A percentile compares a stretch with the other conserved stretches of the same genome.
These are phyloP conservation scores for Trachelus iudaicus DNA, from an alignment of 2,888 invertebrate species.

Conservation along the genomic window DNA sequence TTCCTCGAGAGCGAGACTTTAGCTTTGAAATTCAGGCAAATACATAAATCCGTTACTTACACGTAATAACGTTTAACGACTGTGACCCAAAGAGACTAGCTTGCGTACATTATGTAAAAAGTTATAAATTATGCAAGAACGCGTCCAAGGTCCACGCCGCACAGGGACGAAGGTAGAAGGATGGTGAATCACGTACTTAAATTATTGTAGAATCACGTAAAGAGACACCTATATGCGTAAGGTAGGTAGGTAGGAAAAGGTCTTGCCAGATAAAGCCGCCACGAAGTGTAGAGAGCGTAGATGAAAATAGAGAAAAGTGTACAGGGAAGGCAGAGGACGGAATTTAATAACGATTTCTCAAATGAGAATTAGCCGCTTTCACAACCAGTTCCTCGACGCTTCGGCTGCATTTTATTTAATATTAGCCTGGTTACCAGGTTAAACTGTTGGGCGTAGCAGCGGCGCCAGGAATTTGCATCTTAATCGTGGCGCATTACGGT, in stretches of 20 bases:
- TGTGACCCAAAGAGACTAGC: not conserved
- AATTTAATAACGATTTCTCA: constrained; percentile 57
- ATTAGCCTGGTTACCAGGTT: constrained; percentile 58
- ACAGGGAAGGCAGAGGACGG: constrained; percentile 19
- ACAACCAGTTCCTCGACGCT: constrained; percentile 30
- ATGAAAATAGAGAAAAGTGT: constrained; percentile 20
- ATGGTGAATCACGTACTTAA: constrained; percentile 9
- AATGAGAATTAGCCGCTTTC: constrained; percentile 51
- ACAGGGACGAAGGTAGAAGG: constrained; percentile 11
- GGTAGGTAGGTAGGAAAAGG: constrained; percentile 4
- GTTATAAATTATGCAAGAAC: not conserved
- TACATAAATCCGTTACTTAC: not conserved
- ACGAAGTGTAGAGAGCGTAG: constrained; percentile 6
- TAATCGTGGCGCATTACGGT: constrained; percentile 61
- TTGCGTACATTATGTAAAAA: not conserved
- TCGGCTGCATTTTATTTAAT: constrained; percentile 58
- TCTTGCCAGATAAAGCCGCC: constrained; percentile 9
- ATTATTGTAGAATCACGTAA: constrained; percentile 8
- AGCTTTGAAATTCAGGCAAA: not conserved
- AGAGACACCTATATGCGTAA: constrained; percentile 4
- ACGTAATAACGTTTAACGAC: not conserved
- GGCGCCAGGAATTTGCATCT: constrained; percentile 59
- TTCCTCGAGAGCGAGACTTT: not conserved
- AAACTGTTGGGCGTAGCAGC: constrained; percentile 56
- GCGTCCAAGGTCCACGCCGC: not conserved